Percentiles rank a stretch among this genome's conserved stretches.
Conservation (phyloP, 2,797 vertebrate genomes). For the Alca torda region DNA sequence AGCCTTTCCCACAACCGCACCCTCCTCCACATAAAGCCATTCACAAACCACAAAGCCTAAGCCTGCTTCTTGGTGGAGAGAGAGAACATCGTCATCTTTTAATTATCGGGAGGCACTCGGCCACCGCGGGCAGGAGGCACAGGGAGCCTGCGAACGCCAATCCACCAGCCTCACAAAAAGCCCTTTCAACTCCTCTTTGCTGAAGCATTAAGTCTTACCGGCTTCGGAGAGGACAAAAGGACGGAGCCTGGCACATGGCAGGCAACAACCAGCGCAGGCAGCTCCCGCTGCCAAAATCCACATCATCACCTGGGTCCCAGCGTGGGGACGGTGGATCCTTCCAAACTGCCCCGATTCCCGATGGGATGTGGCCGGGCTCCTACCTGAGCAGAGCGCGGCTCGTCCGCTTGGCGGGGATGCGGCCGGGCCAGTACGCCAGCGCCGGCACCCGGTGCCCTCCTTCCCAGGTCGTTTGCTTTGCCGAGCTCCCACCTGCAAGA, state of each 20-base stretch:
- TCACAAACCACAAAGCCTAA: constrained; percentile 29
- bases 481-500: constrained; percentile 87
- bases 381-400: constrained; percentile 87
- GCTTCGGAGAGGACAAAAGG: background rate
- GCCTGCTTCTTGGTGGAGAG: constrained; percentile 21
- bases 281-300: background rate
- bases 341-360: accelerated
- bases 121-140: background rate
- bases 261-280: background rate
- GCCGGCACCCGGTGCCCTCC: constrained; percentile 93
- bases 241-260: background rate
- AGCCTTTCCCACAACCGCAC: constrained; percentile 34
- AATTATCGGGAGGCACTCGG: constrained; percentile 33
- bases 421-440: constrained; percentile 87
- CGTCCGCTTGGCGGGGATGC: constrained; percentile 80
- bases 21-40: constrained; percentile 40
- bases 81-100: constrained; percentile 48
- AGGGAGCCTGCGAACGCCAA: background rate
- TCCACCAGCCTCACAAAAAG: constrained; percentile 3
- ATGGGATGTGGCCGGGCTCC: background rate
- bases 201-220: background rate
- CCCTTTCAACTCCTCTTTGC: constrained; percentile 21
- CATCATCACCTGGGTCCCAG: background rate
- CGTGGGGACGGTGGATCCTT: accelerated
- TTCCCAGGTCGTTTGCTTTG: constrained; percentile 95